Percentiles rank a stretch among this genome's conserved stretches.
Evolutionary conservation across 2,888 invertebrate species (phyloP).

Genomic region (Tinea trinotella): DNA sequence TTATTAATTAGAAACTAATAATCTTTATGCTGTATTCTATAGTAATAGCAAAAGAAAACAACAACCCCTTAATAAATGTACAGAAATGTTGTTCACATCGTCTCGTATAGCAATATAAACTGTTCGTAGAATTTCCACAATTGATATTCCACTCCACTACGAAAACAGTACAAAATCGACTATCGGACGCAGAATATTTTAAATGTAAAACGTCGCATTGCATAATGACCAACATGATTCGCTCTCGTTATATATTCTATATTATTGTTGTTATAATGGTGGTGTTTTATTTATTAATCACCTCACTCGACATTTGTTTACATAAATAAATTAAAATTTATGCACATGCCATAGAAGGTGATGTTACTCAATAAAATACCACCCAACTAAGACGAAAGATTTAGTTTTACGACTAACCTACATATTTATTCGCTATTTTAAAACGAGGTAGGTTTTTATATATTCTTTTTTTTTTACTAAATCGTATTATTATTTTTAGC

Average conservation of each 20-base stretch:
- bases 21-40: not conserved
- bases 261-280: no score
- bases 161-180: not conserved
- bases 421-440: not conserved
- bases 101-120: not conserved
- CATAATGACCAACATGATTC: constrained; percentile 43
- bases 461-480: not conserved
- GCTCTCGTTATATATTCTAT: constrained; percentile 59
- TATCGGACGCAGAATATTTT: constrained; percentile 49
- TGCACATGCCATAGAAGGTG: no score
- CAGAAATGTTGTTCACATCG: not conserved
- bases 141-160: constrained; percentile 45
- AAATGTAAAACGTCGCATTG: constrained; percentile 65
- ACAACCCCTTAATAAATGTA: not conserved
- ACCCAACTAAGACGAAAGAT: no score
- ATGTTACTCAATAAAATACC: no score
- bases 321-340: no score
- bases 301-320: no score
- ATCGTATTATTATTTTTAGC: not conserved
- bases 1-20: not conserved
- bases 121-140: constrained; percentile 52
- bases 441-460: not conserved
- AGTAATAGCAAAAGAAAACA: not conserved
- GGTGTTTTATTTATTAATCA: no score
- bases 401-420: no score